phyloP scores from a whole-genome alignment of 2,888 invertebrate species.

The Catocala fraxini region DNA sequence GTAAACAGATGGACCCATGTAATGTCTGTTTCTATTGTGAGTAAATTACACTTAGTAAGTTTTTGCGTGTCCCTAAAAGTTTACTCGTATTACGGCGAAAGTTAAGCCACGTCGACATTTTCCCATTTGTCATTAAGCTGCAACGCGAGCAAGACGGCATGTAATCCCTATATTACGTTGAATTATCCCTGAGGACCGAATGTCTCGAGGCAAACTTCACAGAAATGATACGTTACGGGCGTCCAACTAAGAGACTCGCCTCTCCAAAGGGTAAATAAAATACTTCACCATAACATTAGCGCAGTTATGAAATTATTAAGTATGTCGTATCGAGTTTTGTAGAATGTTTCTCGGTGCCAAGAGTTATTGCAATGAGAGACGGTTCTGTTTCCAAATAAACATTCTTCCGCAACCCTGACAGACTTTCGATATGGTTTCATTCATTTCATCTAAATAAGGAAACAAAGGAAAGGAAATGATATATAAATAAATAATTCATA shows the following conservation, averaged over 20 bases:
- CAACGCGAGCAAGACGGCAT: conserved; percentile 55
- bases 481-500: conserved; percentile 77
- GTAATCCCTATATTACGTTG: conserved; percentile 74
- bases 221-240: conserved; percentile 49
- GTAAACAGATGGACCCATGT: neutral
- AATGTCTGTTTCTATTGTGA: conserved; percentile 2
- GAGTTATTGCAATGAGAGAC: conserved; percentile 55
- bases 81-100: conserved; percentile 56
- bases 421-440: conserved; percentile 52
- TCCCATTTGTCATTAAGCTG: conserved; percentile 70
- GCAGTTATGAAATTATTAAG: conserved; percentile 60
- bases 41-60: conserved; percentile 38
- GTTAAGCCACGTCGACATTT: conserved; percentile 59
- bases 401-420: conserved; percentile 48
- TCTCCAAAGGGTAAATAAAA: conserved; percentile 56
- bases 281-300: conserved; percentile 52
- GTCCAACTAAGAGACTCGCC: conserved; percentile 42
- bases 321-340: conserved; percentile 44
- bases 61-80: conserved; percentile 56
- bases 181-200: conserved; percentile 67
- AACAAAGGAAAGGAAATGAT: conserved; percentile 65
- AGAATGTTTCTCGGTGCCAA: conserved; percentile 50
- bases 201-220: conserved; percentile 60
- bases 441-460: conserved; percentile 53
- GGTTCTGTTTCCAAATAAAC: conserved; percentile 57